These are phyloP conservation scores for Hystrix cristata DNA, from an alignment of 2,113 vertebrate genomes.

Conservation along the genomic window DNA sequence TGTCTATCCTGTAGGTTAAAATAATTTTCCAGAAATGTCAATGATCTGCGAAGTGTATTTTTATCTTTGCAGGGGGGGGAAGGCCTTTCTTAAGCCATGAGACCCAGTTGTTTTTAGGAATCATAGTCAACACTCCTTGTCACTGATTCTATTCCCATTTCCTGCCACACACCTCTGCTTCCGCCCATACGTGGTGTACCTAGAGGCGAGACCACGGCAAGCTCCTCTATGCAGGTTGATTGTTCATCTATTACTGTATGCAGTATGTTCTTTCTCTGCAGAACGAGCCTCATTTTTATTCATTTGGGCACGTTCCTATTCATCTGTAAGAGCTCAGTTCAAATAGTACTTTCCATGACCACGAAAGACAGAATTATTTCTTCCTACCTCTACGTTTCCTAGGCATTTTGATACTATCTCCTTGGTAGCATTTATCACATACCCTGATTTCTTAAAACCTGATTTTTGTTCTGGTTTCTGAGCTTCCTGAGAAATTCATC, in stretches of 20 bases:
- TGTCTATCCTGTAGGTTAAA: not conserved
- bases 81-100: not conserved
- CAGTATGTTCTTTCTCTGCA: not conserved
- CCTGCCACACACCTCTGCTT: not conserved
- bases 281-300: not conserved
- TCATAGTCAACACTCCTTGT: not conserved
- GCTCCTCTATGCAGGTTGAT: not conserved
- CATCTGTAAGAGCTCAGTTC: not conserved
- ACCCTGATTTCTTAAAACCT: not conserved
- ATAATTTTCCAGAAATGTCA: constrained; percentile 26
- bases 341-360: not conserved
- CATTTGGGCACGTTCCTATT: not conserved
- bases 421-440: not conserved
- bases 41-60: not conserved
- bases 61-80: not conserved
- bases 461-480: not conserved
- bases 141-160: not conserved
- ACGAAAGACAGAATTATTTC: not conserved
- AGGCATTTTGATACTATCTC: not conserved
- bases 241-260: not conserved
- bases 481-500: not conserved
- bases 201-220: not conserved
- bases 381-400: not conserved
- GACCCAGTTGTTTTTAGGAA: constrained; percentile 18
- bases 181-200: not conserved